These are phyloP conservation scores for Trichogramma evanescens DNA, from an alignment of 2,888 invertebrate species.

Conservation along the genomic window DNA sequence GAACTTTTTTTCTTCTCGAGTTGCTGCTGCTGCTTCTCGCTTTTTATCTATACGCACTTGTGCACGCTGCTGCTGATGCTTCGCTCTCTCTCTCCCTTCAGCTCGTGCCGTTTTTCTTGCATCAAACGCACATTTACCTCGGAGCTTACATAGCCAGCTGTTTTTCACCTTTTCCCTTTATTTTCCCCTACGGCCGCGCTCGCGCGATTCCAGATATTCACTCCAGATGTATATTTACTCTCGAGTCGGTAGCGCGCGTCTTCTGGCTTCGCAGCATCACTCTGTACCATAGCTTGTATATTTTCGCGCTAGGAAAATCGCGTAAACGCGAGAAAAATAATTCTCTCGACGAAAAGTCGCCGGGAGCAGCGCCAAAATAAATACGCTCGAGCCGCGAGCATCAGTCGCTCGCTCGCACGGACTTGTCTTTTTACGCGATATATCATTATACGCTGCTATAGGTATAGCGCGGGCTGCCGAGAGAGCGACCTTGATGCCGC, in stretches of 20 bases:
- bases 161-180: neutral
- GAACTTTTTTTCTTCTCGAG: neutral
- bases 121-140: neutral
- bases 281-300: neutral
- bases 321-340: neutral
- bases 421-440: conserved; percentile 4
- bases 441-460: too few relatives aligned
- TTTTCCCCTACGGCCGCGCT: neutral
- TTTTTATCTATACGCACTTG: neutral
- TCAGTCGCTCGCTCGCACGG: neutral
- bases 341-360: conserved; percentile 28
- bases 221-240: neutral
- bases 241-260: neutral
- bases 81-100: neutral
- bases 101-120: neutral
- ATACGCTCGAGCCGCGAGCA: conserved; percentile 19
- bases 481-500: conserved; percentile 3
- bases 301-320: neutral
- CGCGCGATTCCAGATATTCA: neutral
- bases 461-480: too few relatives aligned
- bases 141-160: neutral
- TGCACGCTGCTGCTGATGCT: neutral
- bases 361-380: conserved; percentile 33
- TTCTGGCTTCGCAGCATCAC: neutral
- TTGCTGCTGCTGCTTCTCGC: neutral